Conservation (phyloP, 2,797 vertebrate species). For the Chanos chanos region DNA sequence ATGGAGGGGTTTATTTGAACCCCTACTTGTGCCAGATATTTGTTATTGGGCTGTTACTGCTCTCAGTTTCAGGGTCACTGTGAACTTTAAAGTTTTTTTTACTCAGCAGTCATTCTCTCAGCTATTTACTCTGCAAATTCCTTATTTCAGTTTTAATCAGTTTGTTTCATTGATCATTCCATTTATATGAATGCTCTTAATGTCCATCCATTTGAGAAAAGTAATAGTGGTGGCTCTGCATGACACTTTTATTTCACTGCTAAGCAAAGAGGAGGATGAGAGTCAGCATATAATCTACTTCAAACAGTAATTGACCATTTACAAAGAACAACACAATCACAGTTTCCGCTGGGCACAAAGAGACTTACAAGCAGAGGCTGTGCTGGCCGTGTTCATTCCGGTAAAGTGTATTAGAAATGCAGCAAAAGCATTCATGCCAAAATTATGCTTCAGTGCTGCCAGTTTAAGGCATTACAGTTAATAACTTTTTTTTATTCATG, state of each 20-base stretch:
- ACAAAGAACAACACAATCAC: constrained; percentile 16
- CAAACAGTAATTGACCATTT: constrained; percentile 21
- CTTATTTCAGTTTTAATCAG: constrained; percentile 17
- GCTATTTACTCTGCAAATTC: constrained; percentile 6
- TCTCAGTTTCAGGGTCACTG: constrained; percentile 6
- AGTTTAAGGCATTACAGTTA: no score
- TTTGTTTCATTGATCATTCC: constrained; percentile 12
- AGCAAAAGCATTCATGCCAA: no score
- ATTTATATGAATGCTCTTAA: constrained; percentile 20
- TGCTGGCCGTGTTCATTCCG: no score
- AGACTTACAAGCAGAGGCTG: background rate
- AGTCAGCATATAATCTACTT: constrained; percentile 21
- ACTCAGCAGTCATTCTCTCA: constrained; percentile 18
- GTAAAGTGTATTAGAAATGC: no score
- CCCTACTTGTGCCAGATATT: background rate
- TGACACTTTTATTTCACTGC: constrained; percentile 5
- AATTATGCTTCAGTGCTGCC: no score
- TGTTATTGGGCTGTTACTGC: background rate
- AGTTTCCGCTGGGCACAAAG: background rate
- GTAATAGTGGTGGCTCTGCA: background rate
- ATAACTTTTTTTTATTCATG: no score
- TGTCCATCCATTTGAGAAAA: background rate
- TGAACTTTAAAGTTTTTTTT: background rate
- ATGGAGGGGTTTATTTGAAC: background rate
- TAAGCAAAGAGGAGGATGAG: background rate